These are phyloP conservation scores for Perca fluviatilis DNA, from an alignment of 2,113 vertebrate genomes.

Conservation along the genomic window DNA sequence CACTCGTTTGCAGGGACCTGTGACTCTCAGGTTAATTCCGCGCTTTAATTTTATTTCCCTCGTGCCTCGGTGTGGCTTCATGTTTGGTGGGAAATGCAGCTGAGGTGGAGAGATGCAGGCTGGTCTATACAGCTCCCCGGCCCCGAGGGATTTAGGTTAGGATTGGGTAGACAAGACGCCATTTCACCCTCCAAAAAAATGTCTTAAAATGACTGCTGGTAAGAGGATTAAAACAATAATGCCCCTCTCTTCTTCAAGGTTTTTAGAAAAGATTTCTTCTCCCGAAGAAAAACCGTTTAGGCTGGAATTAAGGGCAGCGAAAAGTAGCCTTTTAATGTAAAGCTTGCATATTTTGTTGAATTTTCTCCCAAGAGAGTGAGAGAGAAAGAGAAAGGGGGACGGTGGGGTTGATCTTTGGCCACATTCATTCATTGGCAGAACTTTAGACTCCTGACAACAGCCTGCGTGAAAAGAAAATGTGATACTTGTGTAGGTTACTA, in stretches of 20 bases:
- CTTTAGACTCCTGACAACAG: slow-evolving; percentile 55
- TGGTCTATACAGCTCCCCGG: slow-evolving; percentile 85
- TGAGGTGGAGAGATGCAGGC: slow-evolving; percentile 85
- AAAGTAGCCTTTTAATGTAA: slow-evolving; percentile 93
- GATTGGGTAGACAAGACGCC: slow-evolving; percentile 91
- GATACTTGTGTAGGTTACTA: not conserved
- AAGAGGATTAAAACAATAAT: slow-evolving; percentile 99
- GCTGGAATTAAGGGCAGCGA: slow-evolving; percentile 97
- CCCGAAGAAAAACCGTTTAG: slow-evolving; percentile 99
- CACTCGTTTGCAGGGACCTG: slow-evolving; percentile 3
- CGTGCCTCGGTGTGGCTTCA: slow-evolving; percentile 82
- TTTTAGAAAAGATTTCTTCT: slow-evolving; percentile 99
- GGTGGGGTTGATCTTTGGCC: slow-evolving; percentile 69
- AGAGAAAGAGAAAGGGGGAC: slow-evolving; percentile 33
- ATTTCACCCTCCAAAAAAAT: slow-evolving; percentile 93
- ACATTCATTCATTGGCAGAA: slow-evolving; percentile 64
- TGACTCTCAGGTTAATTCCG: slow-evolving; percentile 72
- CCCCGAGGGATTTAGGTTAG: slow-evolving; percentile 90
- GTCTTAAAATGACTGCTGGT: slow-evolving; percentile 95
- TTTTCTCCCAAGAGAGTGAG: slow-evolving; percentile 65
- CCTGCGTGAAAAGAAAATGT: slow-evolving; percentile 30
- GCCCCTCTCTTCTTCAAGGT: slow-evolving; percentile 94
- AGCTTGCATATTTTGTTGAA: slow-evolving; percentile 90
- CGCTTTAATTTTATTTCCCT: slow-evolving; percentile 85
- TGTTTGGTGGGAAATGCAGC: slow-evolving; percentile 82